Base-by-base conservation (phyloP, 2,888 invertebrate genomes). In the Periphyllus acericola region DNA sequence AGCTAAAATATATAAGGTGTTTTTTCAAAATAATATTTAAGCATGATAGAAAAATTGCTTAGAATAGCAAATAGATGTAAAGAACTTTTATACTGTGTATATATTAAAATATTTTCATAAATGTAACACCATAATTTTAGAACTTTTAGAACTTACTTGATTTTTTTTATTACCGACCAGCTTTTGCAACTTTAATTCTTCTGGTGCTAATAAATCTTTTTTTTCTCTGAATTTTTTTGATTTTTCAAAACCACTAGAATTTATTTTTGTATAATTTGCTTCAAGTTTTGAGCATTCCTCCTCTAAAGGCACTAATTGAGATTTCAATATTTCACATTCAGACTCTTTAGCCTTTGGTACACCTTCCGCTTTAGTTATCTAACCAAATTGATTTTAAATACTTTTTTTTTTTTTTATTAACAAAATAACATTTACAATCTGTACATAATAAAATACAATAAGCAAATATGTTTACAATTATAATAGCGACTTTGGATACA, bases 261-360 rank as follows among this genome's bases (percentile, higher is more conserved):
- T 93, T 0, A 94, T 93, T 74, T 92, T 92, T 34, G 94, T 92
- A 89, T 94, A 91, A 90, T 95, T 94, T 68, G 91, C 92, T 90
- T 94, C 93, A 90, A 93, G 93, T 76, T 92, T 92, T 78, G 91
- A 91, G 72, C 92, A 92, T 9, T 92, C 93, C n/a, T 92, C 92
- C 0, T 91, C 91, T 29, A 94, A 91, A 90, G 93, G 36, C 92
- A 92, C 91, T 89, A 92, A 91, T 74, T 92, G 91, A 71, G 91
- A 91, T 88, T 91, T 90, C 89, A 93, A 89, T 83, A 92, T 92
- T 17, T 93, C 93, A 80, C 96, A 95, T 90, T 96, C 95, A 89
- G 93, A 93, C 89, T 92, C 92, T 91, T 95, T 96, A 91, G 96
- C 95, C 60, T 95, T 95, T 0, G 98, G 98, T 11, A 95, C 91